phyloP scores from a whole-genome alignment of 2,888 invertebrate genomes.

The Pecten maximus region DNA sequence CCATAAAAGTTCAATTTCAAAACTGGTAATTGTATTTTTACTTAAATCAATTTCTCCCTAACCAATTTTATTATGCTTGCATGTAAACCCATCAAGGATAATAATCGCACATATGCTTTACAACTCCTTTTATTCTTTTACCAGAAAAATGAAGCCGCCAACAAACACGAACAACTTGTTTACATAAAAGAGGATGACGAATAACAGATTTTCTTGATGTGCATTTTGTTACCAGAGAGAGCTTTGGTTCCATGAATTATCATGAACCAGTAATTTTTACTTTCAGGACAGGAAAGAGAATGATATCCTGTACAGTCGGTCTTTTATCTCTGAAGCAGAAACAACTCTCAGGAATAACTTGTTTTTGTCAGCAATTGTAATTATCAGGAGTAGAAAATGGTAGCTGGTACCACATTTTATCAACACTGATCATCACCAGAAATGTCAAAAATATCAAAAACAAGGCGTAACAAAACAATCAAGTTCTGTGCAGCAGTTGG shows the following conservation, averaged over 20 bases:
- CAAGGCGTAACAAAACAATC: too few relatives aligned
- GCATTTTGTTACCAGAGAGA: neutral
- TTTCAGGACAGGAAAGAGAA: neutral
- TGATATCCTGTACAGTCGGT: neutral
- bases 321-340: neutral
- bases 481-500: too few relatives aligned
- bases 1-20: slow-evolving; percentile 19
- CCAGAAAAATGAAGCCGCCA: neutral
- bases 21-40: slow-evolving; percentile 13
- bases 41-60: slow-evolving; percentile 2
- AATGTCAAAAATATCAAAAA: neutral
- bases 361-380: neutral
- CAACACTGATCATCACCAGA: neutral
- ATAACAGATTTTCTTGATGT: neutral
- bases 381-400: neutral
- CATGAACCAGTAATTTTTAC: neutral
- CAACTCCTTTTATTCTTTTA: neutral
- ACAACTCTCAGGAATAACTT: neutral
- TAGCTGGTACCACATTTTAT: neutral
- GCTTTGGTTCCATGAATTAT: neutral
- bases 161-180: neutral
- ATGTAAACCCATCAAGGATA: neutral
- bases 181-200: slow-evolving; percentile 2
- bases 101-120: slow-evolving; percentile 9
- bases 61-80: neutral